Percentiles rank a stretch among this genome's conserved stretches.
phyloP scores from a whole-genome alignment of 2,113 vertebrate species.

The Corythornis cristatus region DNA sequence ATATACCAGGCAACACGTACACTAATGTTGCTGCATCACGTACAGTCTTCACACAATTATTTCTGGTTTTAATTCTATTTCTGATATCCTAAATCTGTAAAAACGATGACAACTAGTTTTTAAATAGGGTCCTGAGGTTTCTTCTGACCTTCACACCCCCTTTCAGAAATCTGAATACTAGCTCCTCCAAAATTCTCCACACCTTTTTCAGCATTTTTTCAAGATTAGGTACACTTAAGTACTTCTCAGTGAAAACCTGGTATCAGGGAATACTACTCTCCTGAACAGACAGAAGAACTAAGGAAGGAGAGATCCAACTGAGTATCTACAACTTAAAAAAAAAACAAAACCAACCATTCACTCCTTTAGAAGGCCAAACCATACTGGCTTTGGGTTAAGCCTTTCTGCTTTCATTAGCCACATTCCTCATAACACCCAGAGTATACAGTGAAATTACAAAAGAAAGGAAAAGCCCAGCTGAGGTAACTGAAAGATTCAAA shows the following conservation, averaged over 20 bases:
- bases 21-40: not conserved
- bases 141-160: not conserved
- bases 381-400: not conserved
- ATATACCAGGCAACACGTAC: not conserved
- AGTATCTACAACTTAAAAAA: not conserved
- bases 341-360: not conserved
- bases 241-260: not conserved
- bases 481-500: not conserved
- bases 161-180: not conserved
- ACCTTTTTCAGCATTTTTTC: not conserved
- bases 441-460: not conserved
- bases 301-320: not conserved
- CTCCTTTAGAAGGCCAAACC: not conserved
- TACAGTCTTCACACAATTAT: not conserved
- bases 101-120: not conserved
- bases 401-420: not conserved
- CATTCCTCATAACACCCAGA: not conserved
- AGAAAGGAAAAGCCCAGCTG: not conserved
- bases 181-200: not conserved
- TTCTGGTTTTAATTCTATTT: not conserved
- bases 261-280: not conserved
- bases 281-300: accelerated
- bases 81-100: not conserved
- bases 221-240: not conserved
- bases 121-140: not conserved